Base-by-base conservation (phyloP, 2,797 vertebrate genomes). In the Falco berigora region DNA sequence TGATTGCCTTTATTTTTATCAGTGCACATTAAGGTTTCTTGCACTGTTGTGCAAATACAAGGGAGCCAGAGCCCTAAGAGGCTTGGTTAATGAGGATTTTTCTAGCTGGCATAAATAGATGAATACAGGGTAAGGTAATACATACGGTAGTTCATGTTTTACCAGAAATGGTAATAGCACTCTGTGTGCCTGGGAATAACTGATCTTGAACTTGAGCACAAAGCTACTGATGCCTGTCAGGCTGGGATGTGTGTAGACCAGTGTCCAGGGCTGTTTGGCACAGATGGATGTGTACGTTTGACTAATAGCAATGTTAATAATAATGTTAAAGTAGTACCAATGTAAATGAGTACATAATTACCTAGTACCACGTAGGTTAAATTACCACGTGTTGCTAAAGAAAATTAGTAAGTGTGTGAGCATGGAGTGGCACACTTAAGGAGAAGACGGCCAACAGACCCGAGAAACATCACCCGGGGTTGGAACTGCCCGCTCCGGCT, bases 391-490 rank as follows among this genome's bases (percentile, higher is more conserved):
- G 0, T 0, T 68, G 66, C 69, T 59, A 64, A 42, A 86, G 40
- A 56, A 36, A 56, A 40, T 2, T 6, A 25, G 27, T 23, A 27
- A 78, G 36, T 0, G 1, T 21, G 36, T 61, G 62, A 86, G 30
- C 19, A 4, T 40, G 59, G 36, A 50, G 34, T 0, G 1, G n/a
- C 8, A 21, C 0, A 3, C 36, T 40, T 17, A 5, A 18, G 44
- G 42, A 14, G 20, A 75, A 64, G 59, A 19, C 3, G 7, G 38
- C 34, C 82, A 63, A 34, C 30, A 24, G 55, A 12, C 12, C 25
- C 10, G 14, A 49, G 20, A 9, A 72, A 23, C 3, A 4, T 38
- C 46, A 7, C 28, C 34, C 46, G 85, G 18, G n/a, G 42, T 25
- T 46, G 88, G 44, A 32, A 7, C 19, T 62, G 5, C 9, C 9